Base-by-base conservation (phyloP, 2,888 invertebrate species). In the Sarcophaga caerulescens region DNA sequence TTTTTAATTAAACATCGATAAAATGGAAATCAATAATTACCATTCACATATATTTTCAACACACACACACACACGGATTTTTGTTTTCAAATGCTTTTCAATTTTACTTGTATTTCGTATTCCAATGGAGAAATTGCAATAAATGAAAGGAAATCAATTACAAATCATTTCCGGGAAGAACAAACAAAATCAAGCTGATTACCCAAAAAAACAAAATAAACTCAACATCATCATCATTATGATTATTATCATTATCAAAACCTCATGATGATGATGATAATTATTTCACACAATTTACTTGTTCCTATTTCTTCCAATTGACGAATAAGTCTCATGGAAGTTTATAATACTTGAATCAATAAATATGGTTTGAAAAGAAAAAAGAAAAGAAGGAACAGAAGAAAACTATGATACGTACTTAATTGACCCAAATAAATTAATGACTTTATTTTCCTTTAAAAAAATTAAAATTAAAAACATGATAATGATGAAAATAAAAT, bases 131-230 rank as follows among this genome's bases (percentile, higher is more conserved):
- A 80, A 76, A 75, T 45, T 66, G 65, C 85, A 82, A 71, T 79
- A 68, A 71, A 69, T 17, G 25, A 82, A 79, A 75, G 85, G 82
- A 85, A 80, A 76, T 80, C 68, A 63, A 21, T 70, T 63, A 68
- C 21, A 81, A 84, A 84, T 78, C 47, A 70, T 78, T 78, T 86
- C 86, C 86, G 81, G 74, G n/a, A 66, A 81, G 14, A 74, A 66
- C 25, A 52, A 12, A 47, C 3, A 47, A 75, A 35, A 45, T 23
- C 6, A 47, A 71, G n/a, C 57, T 76, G 17, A 82, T 81, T 63
- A 81, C 23, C 4, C 47, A 23, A 12, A 23, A 68, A 44, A n/a
- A 83, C 23, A 25, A 45, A 45, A 19, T 62, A 25, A 57, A 65
- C n/a, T n/a, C 1, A 70, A 35, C 21, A 65, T 35, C 44, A 63